phyloP scores from a whole-genome alignment of 2,888 invertebrate genomes.

The Pandemis cinnamomeana region DNA sequence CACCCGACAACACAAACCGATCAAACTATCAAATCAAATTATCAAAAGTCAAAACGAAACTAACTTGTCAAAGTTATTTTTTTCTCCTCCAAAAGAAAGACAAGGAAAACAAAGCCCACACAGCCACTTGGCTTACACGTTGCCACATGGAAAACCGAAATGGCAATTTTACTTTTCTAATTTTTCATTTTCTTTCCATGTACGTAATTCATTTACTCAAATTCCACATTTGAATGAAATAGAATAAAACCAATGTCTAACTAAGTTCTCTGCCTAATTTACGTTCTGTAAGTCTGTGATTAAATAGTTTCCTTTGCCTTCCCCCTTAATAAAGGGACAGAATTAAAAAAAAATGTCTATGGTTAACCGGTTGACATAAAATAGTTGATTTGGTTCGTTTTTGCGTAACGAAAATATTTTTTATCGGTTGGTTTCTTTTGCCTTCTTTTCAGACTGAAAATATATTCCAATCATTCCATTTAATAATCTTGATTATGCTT shows the following conservation, averaged over 20 bases:
- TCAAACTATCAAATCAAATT: background rate
- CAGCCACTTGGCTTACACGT: too few relatives aligned
- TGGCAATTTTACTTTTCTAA: too few relatives aligned
- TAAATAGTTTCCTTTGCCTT: too few relatives aligned
- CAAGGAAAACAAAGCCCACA: background rate
- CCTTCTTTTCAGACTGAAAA: conserved; percentile 22
- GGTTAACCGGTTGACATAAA: conserved; percentile 29
- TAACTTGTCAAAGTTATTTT: conserved; percentile 5
- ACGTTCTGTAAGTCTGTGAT: too few relatives aligned
- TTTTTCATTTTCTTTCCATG: too few relatives aligned
- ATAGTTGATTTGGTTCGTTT: conserved; percentile 7
- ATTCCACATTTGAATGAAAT: too few relatives aligned
- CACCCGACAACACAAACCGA: conserved; percentile 24
- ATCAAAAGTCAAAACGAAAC: conserved; percentile 1
- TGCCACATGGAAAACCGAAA: too few relatives aligned
- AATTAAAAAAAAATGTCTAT: conserved; percentile 2
- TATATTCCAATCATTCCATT: conserved; percentile 12
- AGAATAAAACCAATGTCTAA: too few relatives aligned
- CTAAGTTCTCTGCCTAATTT: too few relatives aligned
- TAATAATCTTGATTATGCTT: background rate
- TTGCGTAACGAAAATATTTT: conserved; percentile 36
- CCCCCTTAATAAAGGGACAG: too few relatives aligned
- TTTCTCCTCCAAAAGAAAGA: background rate
- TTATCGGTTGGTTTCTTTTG: conserved; percentile 37
- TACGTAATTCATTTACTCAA: too few relatives aligned